Evolutionary conservation across 23 tunicate genomes (phyloP), one percentile per base, ranked within the genome.

Genomic region (Diplosoma virens): DNA sequence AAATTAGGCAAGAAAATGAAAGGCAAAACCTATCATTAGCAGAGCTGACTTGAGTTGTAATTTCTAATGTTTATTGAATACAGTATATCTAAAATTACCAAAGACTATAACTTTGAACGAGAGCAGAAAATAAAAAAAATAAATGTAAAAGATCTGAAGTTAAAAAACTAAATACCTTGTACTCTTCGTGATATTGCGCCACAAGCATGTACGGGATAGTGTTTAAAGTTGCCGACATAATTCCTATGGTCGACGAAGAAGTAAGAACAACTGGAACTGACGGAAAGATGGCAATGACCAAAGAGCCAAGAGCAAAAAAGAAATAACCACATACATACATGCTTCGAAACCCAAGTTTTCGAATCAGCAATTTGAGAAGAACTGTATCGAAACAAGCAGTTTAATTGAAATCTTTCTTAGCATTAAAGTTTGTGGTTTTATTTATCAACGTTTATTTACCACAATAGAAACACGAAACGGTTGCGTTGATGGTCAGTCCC

Each of bases 401-500:
- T 14, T 9, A 41, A 41, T 41, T 41, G 9, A 41, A 41, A 14
- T 41, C 50, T 41, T 7, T 9, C 14, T 7, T 7, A 14, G 50
- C 50, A 9, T 41, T 14, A n/a, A n/a, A n/a, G n/a, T n/a, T n/a
- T n/a, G n/a, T n/a, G n/a, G n/a, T n/a, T n/a, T n/a, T n/a, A n/a
- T n/a, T n/a, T n/a, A n/a, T n/a, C n/a, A n/a, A n/a, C n/a, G n/a
- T n/a, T n/a, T n/a, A 68, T 67, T 80, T 72, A 89, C 96, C 74
- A 59, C 96, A 89, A 52, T 89, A 89, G 6, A 89, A 18, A 30
- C 75, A 68, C 23, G 96, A 89, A 6, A 78, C 87, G 14, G 84
- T 79, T 3, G 96, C 88, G 35, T 89, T 89, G 30, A 89, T 89
- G 9, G 96, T 82, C 56, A 89, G 86, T 37, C 96, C 96, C 96